Conservation (phyloP, 2,797 vertebrate species). For the Microctenopoma steveboyesi region DNA sequence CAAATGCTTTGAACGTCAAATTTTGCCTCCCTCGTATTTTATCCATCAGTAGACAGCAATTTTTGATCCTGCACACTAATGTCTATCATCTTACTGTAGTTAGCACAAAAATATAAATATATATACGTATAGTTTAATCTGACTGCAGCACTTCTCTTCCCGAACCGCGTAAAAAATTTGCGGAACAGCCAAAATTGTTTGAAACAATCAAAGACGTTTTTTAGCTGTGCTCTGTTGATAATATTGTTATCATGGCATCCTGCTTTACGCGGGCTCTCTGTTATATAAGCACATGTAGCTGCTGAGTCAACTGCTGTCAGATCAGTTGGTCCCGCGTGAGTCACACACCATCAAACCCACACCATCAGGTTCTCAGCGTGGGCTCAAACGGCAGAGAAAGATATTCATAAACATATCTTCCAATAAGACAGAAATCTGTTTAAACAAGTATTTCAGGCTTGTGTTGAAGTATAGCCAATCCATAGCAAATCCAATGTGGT, state of each 20-base stretch:
- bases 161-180: slow-evolving; percentile 5
- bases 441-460: neutral
- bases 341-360: slow-evolving; percentile 69
- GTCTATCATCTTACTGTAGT: neutral
- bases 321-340: slow-evolving; percentile 62
- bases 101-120: neutral
- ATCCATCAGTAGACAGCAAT: no score
- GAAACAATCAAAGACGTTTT: slow-evolving; percentile 11
- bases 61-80: neutral
- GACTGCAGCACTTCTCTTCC: neutral
- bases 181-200: neutral
- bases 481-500: neutral
- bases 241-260: slow-evolving; percentile 27
- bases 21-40: no score
- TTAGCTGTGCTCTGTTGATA: slow-evolving; percentile 15
- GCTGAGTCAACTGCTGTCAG: slow-evolving; percentile 64
- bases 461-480: neutral
- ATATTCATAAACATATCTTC: slow-evolving; percentile 12
- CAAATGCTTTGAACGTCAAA: neutral
- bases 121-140: neutral
- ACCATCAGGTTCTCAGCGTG: slow-evolving; percentile 53
- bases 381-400: slow-evolving; percentile 37
- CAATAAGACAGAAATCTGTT: slow-evolving; percentile 11
- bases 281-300: slow-evolving; percentile 57
- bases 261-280: slow-evolving; percentile 13